phyloP scores from a whole-genome alignment of 2,888 invertebrate genomes.

The Ellobium chinense region DNA sequence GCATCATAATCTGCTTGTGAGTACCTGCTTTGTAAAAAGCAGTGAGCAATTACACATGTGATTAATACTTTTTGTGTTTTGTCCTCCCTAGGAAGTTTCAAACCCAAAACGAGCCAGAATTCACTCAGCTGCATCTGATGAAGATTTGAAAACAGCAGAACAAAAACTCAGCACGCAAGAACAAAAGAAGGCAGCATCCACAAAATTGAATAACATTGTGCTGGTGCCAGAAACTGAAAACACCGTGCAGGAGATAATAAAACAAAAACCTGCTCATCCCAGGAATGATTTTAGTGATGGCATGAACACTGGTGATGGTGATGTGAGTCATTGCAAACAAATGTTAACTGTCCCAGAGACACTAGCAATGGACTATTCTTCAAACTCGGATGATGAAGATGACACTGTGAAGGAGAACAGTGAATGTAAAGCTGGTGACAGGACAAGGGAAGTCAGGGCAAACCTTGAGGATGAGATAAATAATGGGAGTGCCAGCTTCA shows the following conservation, averaged over 20 bases:
- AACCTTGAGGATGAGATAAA: too few species aligned
- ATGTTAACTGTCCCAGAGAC: slow-evolving; percentile 24
- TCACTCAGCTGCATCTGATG: neutral
- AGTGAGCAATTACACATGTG: too few species aligned
- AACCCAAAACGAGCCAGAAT: slow-evolving; percentile 9
- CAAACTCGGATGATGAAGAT: neutral
- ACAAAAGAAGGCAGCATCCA: neutral
- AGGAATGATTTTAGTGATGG: too few species aligned
- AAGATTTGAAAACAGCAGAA: neutral
- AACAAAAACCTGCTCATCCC: too few species aligned
- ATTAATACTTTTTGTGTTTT: neutral
- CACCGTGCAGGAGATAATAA: neutral
- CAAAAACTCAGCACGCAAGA: neutral
- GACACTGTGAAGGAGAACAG: neutral
- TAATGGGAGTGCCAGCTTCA: too few species aligned
- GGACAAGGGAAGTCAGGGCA: too few species aligned
- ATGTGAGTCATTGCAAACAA: neutral
- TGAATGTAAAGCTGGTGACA: too few species aligned
- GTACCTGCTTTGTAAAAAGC: too few species aligned
- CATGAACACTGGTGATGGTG: neutral
- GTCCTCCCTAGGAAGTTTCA: slow-evolving; percentile 1
- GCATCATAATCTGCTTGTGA: too few species aligned
- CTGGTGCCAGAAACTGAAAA: slow-evolving; percentile 7
- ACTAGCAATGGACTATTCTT: slow-evolving; percentile 6
- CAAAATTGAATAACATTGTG: neutral